A percentile compares a stretch with the other conserved stretches of the same genome.
phyloP scores from a whole-genome alignment of 1,140 invertebrate genomes.

The Panagrolaimus sp. region DNA sequence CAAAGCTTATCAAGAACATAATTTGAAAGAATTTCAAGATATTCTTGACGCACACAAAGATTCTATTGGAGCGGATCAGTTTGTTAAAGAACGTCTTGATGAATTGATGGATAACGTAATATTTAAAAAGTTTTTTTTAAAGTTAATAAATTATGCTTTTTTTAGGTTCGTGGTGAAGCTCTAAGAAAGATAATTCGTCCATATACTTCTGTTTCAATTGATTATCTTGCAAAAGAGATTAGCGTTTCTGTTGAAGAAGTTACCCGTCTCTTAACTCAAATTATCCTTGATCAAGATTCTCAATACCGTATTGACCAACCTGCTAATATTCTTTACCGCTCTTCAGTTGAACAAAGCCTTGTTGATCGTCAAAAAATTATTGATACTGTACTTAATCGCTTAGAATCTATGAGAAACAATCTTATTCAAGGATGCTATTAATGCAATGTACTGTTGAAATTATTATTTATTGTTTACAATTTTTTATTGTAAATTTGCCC shows the following conservation, averaged over 20 bases:
- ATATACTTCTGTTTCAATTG: slow-evolving; percentile 94
- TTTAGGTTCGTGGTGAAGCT: slow-evolving; percentile 80
- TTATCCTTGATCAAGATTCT: slow-evolving; percentile 77
- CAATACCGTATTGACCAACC: slow-evolving; percentile 40
- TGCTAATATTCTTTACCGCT: slow-evolving; percentile 4
- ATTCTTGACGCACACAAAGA: slow-evolving; percentile 89
- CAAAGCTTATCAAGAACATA: slow-evolving; percentile 94
- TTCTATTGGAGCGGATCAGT: slow-evolving; percentile 98
- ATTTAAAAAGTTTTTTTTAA: no score
- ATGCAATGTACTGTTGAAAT: no score
- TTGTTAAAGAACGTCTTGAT: slow-evolving; percentile 98
- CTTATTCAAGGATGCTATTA: no score
- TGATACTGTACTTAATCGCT: no score
- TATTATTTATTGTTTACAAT: no score
- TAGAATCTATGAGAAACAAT: no score
- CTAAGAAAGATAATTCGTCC: slow-evolving; percentile 74
- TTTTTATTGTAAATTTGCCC: no score
- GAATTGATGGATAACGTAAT: slow-evolving; percentile 89
- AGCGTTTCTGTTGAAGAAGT: slow-evolving; percentile 94
- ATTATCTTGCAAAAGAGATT: slow-evolving; percentile 92
- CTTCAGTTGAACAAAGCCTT: not conserved
- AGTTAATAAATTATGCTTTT: no score
- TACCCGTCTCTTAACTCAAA: slow-evolving; percentile 92
- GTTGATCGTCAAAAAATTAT: no score
- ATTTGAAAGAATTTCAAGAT: slow-evolving; percentile 95